Evolutionary conservation across 92 coral and sea anemone genomes (phyloP).

Genomic region (Palythoa heliodiscus): DNA sequence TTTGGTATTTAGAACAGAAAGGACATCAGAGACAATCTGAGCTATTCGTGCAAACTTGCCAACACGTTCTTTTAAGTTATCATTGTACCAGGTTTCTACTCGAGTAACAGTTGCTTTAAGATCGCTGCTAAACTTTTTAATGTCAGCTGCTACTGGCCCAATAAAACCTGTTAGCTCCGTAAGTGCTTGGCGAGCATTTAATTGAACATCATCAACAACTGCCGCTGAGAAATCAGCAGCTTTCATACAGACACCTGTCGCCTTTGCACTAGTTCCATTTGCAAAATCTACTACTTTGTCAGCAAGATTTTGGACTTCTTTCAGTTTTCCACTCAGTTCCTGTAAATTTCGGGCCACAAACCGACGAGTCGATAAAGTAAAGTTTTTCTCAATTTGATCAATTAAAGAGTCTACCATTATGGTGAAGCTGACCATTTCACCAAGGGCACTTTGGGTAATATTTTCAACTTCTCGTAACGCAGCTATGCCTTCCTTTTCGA

Average conservation of each 20-base stretch:
- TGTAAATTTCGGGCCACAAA: conserved; percentile 67
- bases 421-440: conserved; percentile 84
- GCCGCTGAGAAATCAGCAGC: conserved; percentile 80
- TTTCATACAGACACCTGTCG: conserved; percentile 79
- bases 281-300: conserved; percentile 85
- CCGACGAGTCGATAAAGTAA: conserved; percentile 69
- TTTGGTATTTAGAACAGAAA: conserved; percentile 79
- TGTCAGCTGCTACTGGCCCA: conserved; percentile 73
- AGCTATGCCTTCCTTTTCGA: conserved; percentile 73
- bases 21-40: conserved; percentile 78
- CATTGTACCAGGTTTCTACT: conserved; percentile 88
- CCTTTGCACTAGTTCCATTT: conserved; percentile 77
- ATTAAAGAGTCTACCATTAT: conserved; percentile 72
- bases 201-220: conserved; percentile 82
- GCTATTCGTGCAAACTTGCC: conserved; percentile 88
- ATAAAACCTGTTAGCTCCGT: conserved; percentile 69
- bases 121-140: conserved; percentile 67
- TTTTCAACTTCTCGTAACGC: conserved; percentile 70
- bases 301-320: conserved; percentile 74
- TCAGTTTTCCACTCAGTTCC: conserved; percentile 71
- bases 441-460: conserved; percentile 72
- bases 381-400: conserved; percentile 71
- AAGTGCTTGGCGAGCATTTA: conserved; percentile 74
- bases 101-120: conserved; percentile 73
- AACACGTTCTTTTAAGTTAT: conserved; percentile 77